phyloP scores from a whole-genome alignment of 2,113 vertebrate species.

The Tragelaphus scriptus region DNA sequence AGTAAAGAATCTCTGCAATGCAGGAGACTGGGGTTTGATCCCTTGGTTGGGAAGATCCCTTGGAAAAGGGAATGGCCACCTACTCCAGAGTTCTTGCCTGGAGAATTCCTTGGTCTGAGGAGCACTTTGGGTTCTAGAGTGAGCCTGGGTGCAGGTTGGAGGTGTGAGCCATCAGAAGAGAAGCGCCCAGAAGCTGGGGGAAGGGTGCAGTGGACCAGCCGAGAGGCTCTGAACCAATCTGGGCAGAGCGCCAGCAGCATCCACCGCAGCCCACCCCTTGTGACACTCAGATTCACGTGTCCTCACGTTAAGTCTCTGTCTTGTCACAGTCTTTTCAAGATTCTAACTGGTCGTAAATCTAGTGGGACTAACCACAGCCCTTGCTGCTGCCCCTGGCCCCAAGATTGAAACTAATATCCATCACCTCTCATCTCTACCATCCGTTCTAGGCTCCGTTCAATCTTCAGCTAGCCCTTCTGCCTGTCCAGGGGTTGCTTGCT shows the following conservation, averaged over 20 bases:
- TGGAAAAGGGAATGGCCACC: not conserved
- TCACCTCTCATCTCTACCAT: not conserved
- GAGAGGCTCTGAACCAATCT: not conserved
- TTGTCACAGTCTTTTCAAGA: not conserved
- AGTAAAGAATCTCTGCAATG: not conserved
- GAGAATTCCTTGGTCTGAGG: not conserved
- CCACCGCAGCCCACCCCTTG: not conserved
- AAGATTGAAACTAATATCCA: not conserved
- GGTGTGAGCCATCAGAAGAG: not conserved
- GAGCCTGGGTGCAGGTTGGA: not conserved
- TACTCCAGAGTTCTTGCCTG: not conserved
- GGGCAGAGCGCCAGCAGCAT: not conserved
- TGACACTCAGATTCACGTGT: not conserved
- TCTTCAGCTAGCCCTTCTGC: not conserved
- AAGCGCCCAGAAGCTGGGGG: not conserved
- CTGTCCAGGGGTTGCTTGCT: not conserved
- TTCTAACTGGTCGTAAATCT: not conserved
- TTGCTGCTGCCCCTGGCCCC: not conserved
- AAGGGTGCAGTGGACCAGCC: not conserved
- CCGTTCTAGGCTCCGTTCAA: not conserved
- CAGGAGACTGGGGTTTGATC: not conserved
- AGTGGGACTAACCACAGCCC: not conserved
- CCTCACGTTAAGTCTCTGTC: fast-evolving
- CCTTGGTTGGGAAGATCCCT: not conserved
- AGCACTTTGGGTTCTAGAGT: not conserved